Evolutionary conservation across 2,888 invertebrate species (phyloP).

Genomic region (Drosophila robusta): DNA sequence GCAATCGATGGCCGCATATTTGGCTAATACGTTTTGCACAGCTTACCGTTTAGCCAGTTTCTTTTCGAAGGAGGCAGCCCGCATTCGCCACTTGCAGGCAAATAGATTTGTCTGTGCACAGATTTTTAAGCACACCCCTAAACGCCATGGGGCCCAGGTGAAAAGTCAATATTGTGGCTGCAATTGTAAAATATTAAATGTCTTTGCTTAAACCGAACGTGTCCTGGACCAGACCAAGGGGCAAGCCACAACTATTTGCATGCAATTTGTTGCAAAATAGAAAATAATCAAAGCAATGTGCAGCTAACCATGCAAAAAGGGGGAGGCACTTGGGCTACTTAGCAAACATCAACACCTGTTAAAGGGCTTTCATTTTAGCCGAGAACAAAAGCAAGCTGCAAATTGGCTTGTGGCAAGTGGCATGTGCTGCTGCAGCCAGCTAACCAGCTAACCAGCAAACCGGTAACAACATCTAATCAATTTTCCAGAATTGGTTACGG

Average conservation of each 20-base stretch:
- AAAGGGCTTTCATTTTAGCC: conserved; percentile 47
- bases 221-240: not conserved
- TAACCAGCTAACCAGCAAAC: conserved; percentile 25
- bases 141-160: conserved; percentile 29
- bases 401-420: conserved; percentile 64
- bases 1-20: conserved; percentile 41
- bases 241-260: conserved; percentile 71
- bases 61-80: conserved; percentile 15
- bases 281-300: conserved; percentile 79
- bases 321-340: conserved; percentile 51
- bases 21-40: conserved; percentile 17
- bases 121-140: conserved; percentile 1
- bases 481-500: conserved; percentile 53
- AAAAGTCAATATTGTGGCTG: conserved; percentile 75
- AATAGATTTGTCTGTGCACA: conserved; percentile 22
- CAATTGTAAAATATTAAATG: conserved; percentile 71
- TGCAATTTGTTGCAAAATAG: conserved; percentile 74
- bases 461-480: conserved; percentile 67
- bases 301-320: conserved; percentile 54
- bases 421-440: conserved; percentile 35
- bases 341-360: conserved; percentile 79
- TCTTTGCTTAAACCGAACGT: conserved; percentile 42
- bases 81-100: conserved; percentile 26
- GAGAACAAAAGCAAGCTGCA: conserved; percentile 68
- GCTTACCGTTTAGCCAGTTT: conserved; percentile 9